Base-by-base conservation (phyloP, 2,888 invertebrate genomes). In the Smittia sp. region DNA sequence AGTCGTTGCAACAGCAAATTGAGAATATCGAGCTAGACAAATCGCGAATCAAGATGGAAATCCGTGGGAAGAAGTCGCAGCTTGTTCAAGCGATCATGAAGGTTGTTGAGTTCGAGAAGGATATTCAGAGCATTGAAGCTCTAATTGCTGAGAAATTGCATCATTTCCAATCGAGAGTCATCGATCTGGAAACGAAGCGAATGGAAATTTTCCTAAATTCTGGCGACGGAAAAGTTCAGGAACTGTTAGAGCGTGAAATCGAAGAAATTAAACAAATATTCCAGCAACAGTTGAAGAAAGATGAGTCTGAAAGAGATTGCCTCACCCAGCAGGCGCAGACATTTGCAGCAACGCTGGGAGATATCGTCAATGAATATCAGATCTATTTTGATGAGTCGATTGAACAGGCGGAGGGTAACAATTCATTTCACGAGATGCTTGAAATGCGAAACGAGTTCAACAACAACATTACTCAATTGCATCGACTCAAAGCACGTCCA, bases 111-210 rank as follows among this genome's bases (percentile, higher is more conserved):
- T 39, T 39, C 1, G 72, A 72, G 20, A 54, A 58, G 7, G 3
- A 4, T 2, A 18, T 72, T 62, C 20, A 39, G 11, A 20, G 20
- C n/a, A 24, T 72, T 39, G 72, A 72, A 4, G 6, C 1, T 1
- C 15, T 22, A 6, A 38, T 72, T 0, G 38, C 58, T 39, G 62
- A 58, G 7, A 1, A 62, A n/a, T 22, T 72, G 3, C 25, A 62
- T 38, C 22, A 62, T 4, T 72, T 72, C 27, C 72, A 72, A 62
- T 3, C 22, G 18, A 7, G 15, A 20, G 20, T 72, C 2, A 62
- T 72, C n/a, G 22, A 20, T 6, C n/a, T 62, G 22, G 72, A 72
- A 11, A 9, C 11, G 7, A 72, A 72, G 20, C 15, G 54, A 22
- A 38, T 72, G 62, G 25, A 62, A 3, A 72, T 54, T 22, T 72